These are phyloP conservation scores for Thymelicus acteon DNA, from an alignment of 2,888 invertebrate genomes.

Conservation along the genomic window DNA sequence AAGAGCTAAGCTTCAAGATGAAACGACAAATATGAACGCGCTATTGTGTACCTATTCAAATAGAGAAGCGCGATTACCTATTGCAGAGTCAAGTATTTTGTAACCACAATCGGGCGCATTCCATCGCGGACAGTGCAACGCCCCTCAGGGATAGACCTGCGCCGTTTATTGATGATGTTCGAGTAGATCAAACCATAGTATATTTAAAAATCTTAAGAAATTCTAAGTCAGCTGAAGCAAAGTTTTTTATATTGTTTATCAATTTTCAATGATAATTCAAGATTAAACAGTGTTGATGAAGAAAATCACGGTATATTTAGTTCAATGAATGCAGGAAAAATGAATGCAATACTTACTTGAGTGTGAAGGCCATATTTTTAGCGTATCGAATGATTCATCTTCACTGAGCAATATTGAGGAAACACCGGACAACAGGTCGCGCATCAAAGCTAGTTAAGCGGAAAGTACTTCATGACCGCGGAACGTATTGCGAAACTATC, in stretches of 20 bases:
- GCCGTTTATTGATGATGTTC: constrained; percentile 63
- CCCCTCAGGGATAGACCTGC: constrained; percentile 70
- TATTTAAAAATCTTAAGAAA: constrained; percentile 7
- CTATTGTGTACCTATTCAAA: constrained; percentile 60
- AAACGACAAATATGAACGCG: constrained; percentile 26
- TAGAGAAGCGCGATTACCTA: constrained; percentile 56
- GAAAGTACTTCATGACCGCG: constrained; percentile 52
- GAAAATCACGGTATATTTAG: too few species aligned
- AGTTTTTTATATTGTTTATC: too few species aligned
- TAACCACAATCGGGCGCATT: constrained; percentile 80
- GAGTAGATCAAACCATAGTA: constrained; percentile 15
- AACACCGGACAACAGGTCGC: constrained; percentile 11
- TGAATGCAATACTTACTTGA: background rate
- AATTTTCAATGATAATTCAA: background rate
- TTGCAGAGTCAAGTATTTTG: constrained; percentile 77
- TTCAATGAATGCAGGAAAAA: background rate
- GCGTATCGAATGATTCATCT: constrained; percentile 3
- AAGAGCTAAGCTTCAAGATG: background rate
- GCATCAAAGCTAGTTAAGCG: constrained; percentile 28
- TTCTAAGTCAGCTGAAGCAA: background rate
- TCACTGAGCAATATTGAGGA: constrained; percentile 1
- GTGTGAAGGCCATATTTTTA: constrained; percentile 1
- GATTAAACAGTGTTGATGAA: too few species aligned
- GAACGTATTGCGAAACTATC: constrained; percentile 67
- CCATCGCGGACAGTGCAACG: constrained; percentile 75